These are phyloP conservation scores for Drosophila macrospina DNA, from an alignment of 2,888 invertebrate species.

Conservation along the genomic window DNA sequence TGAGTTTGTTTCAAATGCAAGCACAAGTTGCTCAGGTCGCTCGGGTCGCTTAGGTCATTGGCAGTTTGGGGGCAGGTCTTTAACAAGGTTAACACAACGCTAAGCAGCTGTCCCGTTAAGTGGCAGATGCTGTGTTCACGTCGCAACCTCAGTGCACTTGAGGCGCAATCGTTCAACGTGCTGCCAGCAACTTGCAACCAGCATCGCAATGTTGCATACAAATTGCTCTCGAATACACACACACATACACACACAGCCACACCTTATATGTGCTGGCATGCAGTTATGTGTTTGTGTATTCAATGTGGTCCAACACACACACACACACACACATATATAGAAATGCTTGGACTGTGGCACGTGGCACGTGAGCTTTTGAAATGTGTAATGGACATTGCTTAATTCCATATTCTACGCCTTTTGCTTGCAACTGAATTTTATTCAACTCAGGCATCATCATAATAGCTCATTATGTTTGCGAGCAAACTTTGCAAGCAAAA, in stretches of 20 bases:
- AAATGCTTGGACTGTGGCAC: slow-evolving; percentile 52
- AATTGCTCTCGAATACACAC: slow-evolving; percentile 59
- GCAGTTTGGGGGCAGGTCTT: slow-evolving; percentile 37
- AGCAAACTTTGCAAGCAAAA: slow-evolving; percentile 32
- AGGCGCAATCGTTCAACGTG: slow-evolving; percentile 76
- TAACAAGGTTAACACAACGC: slow-evolving; percentile 75
- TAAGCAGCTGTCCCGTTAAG: slow-evolving; percentile 58
- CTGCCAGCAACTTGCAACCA: slow-evolving; percentile 43
- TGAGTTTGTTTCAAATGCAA: slow-evolving; percentile 25
- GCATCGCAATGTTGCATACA: slow-evolving; percentile 68
- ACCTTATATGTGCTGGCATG: slow-evolving; percentile 42
- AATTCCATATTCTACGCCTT: slow-evolving; percentile 67
- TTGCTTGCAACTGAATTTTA: slow-evolving; percentile 54
- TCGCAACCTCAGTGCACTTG: slow-evolving; percentile 72
- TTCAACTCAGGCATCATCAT: slow-evolving; percentile 71
- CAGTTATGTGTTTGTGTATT: slow-evolving; percentile 10
- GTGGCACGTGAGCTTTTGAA: slow-evolving; percentile 72
- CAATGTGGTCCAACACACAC: too few relatives aligned
- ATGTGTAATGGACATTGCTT: slow-evolving; percentile 80
- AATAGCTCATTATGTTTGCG: slow-evolving; percentile 73
- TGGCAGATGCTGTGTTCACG: slow-evolving; percentile 33
- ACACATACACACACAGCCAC: slow-evolving; percentile 24
- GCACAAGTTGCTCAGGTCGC: slow-evolving; percentile 16
- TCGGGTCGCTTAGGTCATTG: slow-evolving; percentile 39
- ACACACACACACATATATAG: slow-evolving; percentile 16